Conservation (phyloP, 2,797 vertebrate species). For the Rhodeus uyekii region DNA sequence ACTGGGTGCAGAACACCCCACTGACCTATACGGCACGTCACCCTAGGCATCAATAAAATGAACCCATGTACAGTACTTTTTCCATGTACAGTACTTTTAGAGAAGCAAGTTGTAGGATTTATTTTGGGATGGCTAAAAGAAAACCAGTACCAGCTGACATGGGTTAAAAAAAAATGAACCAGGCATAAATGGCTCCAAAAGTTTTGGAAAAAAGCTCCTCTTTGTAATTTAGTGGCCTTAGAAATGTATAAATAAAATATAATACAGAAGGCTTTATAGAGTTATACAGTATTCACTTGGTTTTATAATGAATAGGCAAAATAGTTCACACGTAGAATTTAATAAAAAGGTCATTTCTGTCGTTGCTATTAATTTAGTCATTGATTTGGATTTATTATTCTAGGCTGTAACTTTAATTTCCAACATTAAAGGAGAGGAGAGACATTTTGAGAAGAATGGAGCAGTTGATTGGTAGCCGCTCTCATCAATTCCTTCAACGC, state of each 20-base stretch:
- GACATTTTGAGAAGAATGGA: constrained; percentile 17
- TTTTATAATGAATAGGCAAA: neutral
- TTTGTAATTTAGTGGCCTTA: too few species aligned
- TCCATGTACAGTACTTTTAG: constrained; percentile 6
- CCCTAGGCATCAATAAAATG: neutral
- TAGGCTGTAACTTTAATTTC: neutral
- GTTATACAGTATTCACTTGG: neutral
- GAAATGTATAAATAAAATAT: too few species aligned
- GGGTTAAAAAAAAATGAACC: too few species aligned
- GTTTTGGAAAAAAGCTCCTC: too few species aligned
- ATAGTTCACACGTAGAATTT: neutral
- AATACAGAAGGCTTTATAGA: too few species aligned
- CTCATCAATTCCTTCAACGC: neutral
- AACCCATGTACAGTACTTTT: constrained; percentile 23
- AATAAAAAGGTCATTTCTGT: neutral
- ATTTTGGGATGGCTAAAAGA: constrained; percentile 9
- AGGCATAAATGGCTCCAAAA: neutral
- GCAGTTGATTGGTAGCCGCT: neutral
- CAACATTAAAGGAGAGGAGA: neutral
- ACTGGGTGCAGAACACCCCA: neutral
- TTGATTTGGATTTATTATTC: neutral
- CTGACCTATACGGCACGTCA: neutral
- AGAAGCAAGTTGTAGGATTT: neutral
- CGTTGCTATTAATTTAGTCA: neutral
- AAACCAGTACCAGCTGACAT: neutral